phyloP scores from a whole-genome alignment of 2,888 invertebrate genomes.

The Drosophila glabriapex region DNA sequence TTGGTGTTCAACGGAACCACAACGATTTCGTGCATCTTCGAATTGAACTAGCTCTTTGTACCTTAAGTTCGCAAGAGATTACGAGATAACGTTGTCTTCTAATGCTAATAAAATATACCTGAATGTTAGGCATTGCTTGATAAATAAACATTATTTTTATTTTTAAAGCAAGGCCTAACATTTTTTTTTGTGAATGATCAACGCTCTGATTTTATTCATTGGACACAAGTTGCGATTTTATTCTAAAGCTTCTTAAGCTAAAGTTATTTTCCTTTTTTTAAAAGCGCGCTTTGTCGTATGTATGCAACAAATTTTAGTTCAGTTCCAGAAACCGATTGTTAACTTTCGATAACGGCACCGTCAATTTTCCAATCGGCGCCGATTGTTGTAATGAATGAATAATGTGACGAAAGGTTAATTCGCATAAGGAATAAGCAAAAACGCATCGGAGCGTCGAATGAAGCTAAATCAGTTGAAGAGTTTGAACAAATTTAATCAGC shows the following conservation, averaged over 20 bases:
- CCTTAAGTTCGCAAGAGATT: constrained; percentile 3
- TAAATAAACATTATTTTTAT: neutral
- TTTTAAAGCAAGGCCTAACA: neutral
- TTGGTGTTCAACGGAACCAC: constrained; percentile 24
- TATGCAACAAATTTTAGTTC: neutral
- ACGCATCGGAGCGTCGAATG: neutral
- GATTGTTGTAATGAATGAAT: constrained; percentile 14
- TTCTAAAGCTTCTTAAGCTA: neutral
- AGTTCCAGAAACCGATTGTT: neutral
- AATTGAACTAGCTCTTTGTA: constrained; percentile 33
- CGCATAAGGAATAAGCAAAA: constrained; percentile 18
- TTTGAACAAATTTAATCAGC: neutral
- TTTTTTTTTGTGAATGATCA: neutral
- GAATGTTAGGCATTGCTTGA: neutral
- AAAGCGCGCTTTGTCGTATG: neutral
- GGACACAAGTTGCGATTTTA: neutral
- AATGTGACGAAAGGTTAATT: constrained; percentile 13
- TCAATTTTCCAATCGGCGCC: neutral
- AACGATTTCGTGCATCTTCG: constrained; percentile 7
- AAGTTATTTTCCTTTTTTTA: neutral
- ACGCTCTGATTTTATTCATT: neutral
- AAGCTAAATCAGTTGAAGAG: neutral
- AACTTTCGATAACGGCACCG: constrained; percentile 10
- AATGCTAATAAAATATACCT: neutral
- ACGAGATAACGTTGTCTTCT: neutral